phyloP scores from a whole-genome alignment of 2,888 invertebrate genomes.

The Lathronympha strigana region DNA sequence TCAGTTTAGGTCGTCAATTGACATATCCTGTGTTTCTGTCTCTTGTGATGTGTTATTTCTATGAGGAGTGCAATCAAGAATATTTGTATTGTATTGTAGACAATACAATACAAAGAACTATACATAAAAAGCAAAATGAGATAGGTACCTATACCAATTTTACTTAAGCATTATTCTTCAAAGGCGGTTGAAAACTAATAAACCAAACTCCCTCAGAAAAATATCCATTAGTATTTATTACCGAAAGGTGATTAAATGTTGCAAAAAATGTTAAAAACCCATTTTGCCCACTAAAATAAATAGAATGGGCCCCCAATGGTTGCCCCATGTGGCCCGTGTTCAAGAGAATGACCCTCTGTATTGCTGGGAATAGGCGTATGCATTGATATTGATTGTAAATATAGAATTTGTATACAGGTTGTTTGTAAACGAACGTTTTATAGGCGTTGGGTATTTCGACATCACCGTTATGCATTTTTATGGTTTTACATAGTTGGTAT shows the following conservation, averaged over 20 bases:
- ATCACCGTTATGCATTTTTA: too few relatives aligned
- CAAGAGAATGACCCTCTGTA: constrained; percentile 58
- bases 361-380: constrained; percentile 47
- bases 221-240: constrained; percentile 20
- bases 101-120: too few relatives aligned
- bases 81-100: too few relatives aligned
- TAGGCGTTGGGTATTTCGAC: neutral
- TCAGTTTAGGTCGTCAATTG: too few relatives aligned
- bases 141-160: too few relatives aligned
- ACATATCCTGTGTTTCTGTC: too few relatives aligned
- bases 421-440: constrained; percentile 13
- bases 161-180: neutral
- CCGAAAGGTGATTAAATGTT: constrained; percentile 17
- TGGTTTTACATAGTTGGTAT: too few relatives aligned
- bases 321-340: constrained; percentile 52
- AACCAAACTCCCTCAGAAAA: neutral
- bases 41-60: too few relatives aligned
- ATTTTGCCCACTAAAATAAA: constrained; percentile 25
- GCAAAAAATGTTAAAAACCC: constrained; percentile 14
- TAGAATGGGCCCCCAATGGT: neutral
- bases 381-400: constrained; percentile 58
- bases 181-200: neutral
- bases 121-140: too few relatives aligned
- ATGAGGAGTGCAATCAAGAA: too few relatives aligned
- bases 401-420: constrained; percentile 41